Base-by-base conservation (phyloP, 2,797 vertebrate species). In the Sardinella longiceps region DNA sequence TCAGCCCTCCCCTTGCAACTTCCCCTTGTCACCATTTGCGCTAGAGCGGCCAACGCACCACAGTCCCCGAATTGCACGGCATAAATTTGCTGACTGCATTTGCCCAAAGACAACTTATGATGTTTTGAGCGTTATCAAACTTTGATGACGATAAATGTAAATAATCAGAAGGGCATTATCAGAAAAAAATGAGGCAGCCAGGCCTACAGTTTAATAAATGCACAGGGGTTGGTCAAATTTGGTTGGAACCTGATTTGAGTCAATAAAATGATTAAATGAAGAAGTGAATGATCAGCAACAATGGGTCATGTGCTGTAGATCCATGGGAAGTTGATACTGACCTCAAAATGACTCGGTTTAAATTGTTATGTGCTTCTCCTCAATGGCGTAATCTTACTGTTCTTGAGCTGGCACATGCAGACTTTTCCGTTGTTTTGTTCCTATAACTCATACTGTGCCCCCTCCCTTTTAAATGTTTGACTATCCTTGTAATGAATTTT, bases 1-100 rank as follows among this genome's bases (percentile, higher is more conserved):
- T 89, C 37, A 5, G 70, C 70, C 80, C 84, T 87, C 58, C 43
- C 80, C 43, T 60, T 12, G n/a, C 14, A 46, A 20, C 15, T 25
- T 77, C 70, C 39, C 82, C 4, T 83, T 43, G 43, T 70, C 37
- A 60, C 66, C 58, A 37, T n/a, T 56, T 56, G 83, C 51, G 28
- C 80, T 85, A 51, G 58, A 45, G 37, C 18, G 70, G n/a, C n/a
- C 37, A 37, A 33, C 60, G 39, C 0, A 15, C 77, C 28, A 63
- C 66, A 23, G 14, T 3, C 33, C 4, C 45, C 5, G n/a, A 45
- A 15, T 45, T 33, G 81, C 7, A 43, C 2, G 43, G 2, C 7
- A 43, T 43, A 43, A 43, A 50, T 50, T 50, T 14, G 12, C 48
- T 50, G 48, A 50, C 15, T 50, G 48, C 1, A 53, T 53, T 3